Evolutionary conservation across 2,113 vertebrate genomes (phyloP).

Genomic region (Corythoichthys intestinalis): DNA sequence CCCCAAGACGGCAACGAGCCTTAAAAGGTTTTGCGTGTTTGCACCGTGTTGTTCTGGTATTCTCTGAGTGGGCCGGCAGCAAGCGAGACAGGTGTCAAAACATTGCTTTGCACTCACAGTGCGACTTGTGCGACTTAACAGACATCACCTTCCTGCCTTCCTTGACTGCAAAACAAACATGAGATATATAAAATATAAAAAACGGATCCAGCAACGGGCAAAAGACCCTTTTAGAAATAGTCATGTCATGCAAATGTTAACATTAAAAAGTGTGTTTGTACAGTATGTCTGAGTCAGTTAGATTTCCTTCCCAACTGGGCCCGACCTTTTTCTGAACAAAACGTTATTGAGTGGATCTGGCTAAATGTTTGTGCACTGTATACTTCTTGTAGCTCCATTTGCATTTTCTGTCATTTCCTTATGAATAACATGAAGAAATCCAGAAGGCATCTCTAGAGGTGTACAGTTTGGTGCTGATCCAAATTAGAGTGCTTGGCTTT

Average conservation of each 20-base stretch:
- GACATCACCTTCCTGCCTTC: not conserved
- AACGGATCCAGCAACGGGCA: not conserved
- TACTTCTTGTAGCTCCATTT: not conserved
- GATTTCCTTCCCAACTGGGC: not conserved
- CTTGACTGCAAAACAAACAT: not conserved
- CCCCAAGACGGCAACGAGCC: not conserved
- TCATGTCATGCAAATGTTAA: not conserved
- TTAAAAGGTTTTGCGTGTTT: constrained; percentile 48
- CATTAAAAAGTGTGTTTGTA: not conserved
- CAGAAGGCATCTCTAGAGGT: not conserved
- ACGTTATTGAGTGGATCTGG: not conserved
- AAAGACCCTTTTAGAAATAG: not conserved
- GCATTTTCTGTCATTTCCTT: not conserved
- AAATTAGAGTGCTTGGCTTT: not conserved
- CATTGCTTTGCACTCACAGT: constrained; percentile 31
- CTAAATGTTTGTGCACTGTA: not conserved
- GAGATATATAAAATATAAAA: not conserved
- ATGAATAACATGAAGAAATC: not conserved
- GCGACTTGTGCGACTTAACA: not conserved
- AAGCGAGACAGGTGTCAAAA: constrained; percentile 35
- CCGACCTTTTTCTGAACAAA: too few species aligned
- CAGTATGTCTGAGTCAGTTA: not conserved
- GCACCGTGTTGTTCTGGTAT: constrained; percentile 16
- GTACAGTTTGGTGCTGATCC: not conserved
- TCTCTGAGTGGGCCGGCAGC: constrained; percentile 17